Conservation (phyloP, 2,113 vertebrate genomes). For the Mustelus asterias region DNA sequence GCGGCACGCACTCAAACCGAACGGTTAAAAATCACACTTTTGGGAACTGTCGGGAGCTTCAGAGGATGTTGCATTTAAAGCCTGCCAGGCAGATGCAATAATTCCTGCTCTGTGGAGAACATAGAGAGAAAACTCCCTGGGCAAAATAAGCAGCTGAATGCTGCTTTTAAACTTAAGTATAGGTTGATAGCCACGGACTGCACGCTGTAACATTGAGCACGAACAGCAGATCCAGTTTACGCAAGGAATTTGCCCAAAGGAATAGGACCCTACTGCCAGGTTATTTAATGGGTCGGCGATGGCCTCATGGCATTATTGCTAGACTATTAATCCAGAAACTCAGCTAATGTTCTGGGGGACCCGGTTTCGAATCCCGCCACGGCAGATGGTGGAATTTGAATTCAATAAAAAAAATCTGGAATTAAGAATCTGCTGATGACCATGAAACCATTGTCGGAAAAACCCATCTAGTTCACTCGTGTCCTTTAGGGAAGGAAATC, state of each 20-base stretch:
- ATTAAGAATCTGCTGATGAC: too few relatives aligned
- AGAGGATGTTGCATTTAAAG: not conserved
- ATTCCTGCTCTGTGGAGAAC: not conserved
- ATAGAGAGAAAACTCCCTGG: conserved; percentile 13
- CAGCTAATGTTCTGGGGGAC: too few relatives aligned
- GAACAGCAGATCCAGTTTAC: not conserved
- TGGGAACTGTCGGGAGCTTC: not conserved
- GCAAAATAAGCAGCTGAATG: conserved; percentile 9
- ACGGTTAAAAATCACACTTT: not conserved
- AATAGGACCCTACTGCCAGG: not conserved
- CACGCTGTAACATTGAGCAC: not conserved
- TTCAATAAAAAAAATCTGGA: too few relatives aligned
- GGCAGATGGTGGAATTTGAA: too few relatives aligned
- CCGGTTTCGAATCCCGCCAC: too few relatives aligned
- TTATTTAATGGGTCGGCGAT: not conserved
- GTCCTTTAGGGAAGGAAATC: too few relatives aligned
- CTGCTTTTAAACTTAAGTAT: conserved; percentile 16
- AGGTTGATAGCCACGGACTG: not conserved
- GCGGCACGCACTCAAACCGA: not conserved
- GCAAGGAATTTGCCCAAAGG: not conserved
- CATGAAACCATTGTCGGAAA: too few relatives aligned
- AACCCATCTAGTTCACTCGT: too few relatives aligned
- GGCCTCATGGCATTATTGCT: too few relatives aligned
- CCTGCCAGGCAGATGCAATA: not conserved
- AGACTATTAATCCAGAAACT: too few relatives aligned